Evolutionary conservation across 1,140 invertebrate genomes (phyloP).

Genomic region (Diuraphis noxia): DNA sequence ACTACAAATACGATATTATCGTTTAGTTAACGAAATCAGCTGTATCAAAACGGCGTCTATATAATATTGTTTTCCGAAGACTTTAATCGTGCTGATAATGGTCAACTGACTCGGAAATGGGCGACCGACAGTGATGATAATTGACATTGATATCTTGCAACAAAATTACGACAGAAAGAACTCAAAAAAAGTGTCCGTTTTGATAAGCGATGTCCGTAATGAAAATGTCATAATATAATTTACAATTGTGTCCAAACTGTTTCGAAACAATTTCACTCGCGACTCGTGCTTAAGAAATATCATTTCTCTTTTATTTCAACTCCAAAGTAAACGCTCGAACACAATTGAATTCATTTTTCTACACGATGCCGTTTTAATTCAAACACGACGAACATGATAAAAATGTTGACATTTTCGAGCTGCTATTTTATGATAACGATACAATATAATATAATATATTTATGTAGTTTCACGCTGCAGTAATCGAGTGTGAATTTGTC

Average conservation of each 20-base stretch:
- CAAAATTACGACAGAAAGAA: conserved; percentile 19
- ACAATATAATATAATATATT: neutral
- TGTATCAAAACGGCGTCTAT: neutral
- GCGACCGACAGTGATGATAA: neutral
- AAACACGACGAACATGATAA: neutral
- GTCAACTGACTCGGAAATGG: neutral
- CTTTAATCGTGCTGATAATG: neutral
- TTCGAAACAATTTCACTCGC: neutral
- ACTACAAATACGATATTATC: neutral
- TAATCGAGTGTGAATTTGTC: neutral
- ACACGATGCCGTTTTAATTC: too few relatives aligned
- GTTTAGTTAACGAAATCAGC: neutral
- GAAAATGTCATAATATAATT: conserved; percentile 33
- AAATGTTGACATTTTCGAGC: neutral
- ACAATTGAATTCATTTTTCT: too few relatives aligned
- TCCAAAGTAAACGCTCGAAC: neutral
- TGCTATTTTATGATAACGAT: neutral
- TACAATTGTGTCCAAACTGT: neutral
- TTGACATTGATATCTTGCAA: conserved; percentile 9
- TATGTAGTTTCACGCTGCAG: neutral
- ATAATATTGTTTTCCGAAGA: neutral
- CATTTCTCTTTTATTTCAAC: neutral
- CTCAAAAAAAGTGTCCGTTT: conserved; percentile 13
- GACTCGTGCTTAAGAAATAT: neutral
- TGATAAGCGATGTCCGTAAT: conserved; percentile 7